These are phyloP conservation scores for Ectemnius continuus DNA, from an alignment of 2,888 invertebrate genomes.

Conservation along the genomic window DNA sequence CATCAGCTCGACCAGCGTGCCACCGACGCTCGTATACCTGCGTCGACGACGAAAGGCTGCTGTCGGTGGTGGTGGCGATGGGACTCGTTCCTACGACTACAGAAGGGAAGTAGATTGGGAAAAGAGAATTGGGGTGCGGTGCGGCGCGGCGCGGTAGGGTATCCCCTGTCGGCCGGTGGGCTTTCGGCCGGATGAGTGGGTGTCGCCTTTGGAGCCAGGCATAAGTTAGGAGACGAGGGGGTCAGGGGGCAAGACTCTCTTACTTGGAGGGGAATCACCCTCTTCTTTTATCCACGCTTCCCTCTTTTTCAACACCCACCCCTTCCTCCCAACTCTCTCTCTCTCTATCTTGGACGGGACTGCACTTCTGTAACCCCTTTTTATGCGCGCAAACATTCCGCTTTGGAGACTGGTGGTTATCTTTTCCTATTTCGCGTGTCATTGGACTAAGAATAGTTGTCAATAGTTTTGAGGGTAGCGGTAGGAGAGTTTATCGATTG, in stretches of 20 bases:
- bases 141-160: conserved; percentile 57
- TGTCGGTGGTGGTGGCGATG: conserved; percentile 21
- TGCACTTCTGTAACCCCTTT: not conserved
- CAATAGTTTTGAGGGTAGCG: no score
- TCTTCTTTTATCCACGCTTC: conserved; percentile 30
- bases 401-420: conserved; percentile 13
- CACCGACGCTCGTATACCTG: not conserved
- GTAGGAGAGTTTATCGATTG: no score
- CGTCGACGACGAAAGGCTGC: not conserved
- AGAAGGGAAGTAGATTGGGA: conserved; percentile 7
- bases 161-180: conserved; percentile 55
- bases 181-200: conserved; percentile 59
- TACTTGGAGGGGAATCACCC: conserved; percentile 52
- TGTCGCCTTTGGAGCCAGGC: conserved; percentile 43
- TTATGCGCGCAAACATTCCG: conserved; percentile 12
- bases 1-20: not conserved
- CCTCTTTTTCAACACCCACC: conserved; percentile 1
- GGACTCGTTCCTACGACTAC: conserved; percentile 13
- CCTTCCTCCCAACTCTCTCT: conserved; percentile 8
- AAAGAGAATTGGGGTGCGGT: conserved; percentile 44
- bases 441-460: no score
- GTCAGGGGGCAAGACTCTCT: conserved; percentile 57
- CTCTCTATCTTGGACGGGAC: not conserved
- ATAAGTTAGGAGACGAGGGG: conserved; percentile 45
- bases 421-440: not conserved